Base-by-base conservation (phyloP, 2,797 vertebrate species). In the Sarcophilus harrisii region DNA sequence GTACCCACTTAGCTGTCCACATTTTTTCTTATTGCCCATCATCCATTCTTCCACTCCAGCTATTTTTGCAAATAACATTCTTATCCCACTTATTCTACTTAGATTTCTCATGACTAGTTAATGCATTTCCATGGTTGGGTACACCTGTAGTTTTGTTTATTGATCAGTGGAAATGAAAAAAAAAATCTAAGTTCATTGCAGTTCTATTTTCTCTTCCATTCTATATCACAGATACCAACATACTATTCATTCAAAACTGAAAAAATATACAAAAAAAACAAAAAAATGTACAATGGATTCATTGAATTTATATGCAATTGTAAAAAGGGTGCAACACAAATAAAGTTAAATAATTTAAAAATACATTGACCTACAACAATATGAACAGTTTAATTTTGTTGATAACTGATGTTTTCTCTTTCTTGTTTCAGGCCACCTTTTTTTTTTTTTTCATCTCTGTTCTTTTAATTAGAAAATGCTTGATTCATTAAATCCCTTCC, bases 261-360 rank as follows among this genome's bases (percentile, higher is more conserved):
- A 98, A 98, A 55, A 55, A 98, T 97, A 98, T 98, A 95, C 45
- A 62, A 93, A 92, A 24, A 96, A 45, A 38, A 98, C 98, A 98
- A 99, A 98, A 98, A 99, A 99, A 99, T 99, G 99, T 99, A 99
- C 99, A 99, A 99, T 99, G 99, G 99, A 99, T 99, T 99, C 99
- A 99, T 99, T 99, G 99, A 99, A 99, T 99, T 99, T 99, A 99
- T 99, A 99, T 99, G 99, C 99, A 99, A 99, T 99, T 99, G 99
- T 99, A 99, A 99, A 99, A 99, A 99, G 99, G 99, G 99, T 99
- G 99, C 99, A 99, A 99, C 99, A 99, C 99, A 49, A 49, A 49
- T 49, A 49, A 49, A 49, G 4, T 49, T 3, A 49, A 49, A 49
- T 52, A 52, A 52, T 52, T 52, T 52, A 5, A 52, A 52, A 52